Base-by-base conservation (phyloP, 1,140 invertebrate genomes). In the Brachionus manjavacas region DNA sequence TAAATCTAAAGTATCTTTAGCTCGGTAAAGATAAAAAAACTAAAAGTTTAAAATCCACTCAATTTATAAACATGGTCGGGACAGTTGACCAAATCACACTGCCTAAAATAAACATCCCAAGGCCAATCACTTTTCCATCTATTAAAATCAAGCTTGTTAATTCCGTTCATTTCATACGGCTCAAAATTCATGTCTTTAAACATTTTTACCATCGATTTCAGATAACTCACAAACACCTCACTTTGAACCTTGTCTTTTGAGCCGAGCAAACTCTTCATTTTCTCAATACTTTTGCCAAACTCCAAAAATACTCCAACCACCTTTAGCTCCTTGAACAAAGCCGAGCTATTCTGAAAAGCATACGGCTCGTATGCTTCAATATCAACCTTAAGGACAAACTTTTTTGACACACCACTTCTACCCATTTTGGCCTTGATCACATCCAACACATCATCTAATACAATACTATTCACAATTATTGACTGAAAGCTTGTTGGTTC, bases 41-140 rank as follows among this genome's bases (percentile, higher is more conserved):
- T 6, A 1, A 39, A 70, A 49, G 28, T 12, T 76, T 9, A 76
- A 76, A 76, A 46, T 25, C 72, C 72, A 25, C 20, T 23, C 31
- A 81, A 35, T 39, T 81, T 81, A 68, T 81, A 81, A 11, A 64
- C 79, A 68, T 81, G 79, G 25, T 81, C 81, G n/a, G 64, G 25
- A 70, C 81, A 83, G 20, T 41, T 35, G 4, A 68, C 41, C n/a
- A 70, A n/a, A 43, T 83, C 81, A 39, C 81, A 83, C 7, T 46
- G 28, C 46, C 81, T 28, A 68, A 83, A 72, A 68, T 68, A 68
- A 43, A 83, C 68, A 70, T 83, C 81, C 81, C 81, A 83, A 68
- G 81, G 81, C 81, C 81, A 83, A 6, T 81, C 52, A 25, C 12
- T 39, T 35, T 72, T 68, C 81, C 81, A 83, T 52, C 70, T 83